These are phyloP conservation scores for Sarcophaga carnaria DNA, from an alignment of 2,888 invertebrate species.

Conservation along the genomic window DNA sequence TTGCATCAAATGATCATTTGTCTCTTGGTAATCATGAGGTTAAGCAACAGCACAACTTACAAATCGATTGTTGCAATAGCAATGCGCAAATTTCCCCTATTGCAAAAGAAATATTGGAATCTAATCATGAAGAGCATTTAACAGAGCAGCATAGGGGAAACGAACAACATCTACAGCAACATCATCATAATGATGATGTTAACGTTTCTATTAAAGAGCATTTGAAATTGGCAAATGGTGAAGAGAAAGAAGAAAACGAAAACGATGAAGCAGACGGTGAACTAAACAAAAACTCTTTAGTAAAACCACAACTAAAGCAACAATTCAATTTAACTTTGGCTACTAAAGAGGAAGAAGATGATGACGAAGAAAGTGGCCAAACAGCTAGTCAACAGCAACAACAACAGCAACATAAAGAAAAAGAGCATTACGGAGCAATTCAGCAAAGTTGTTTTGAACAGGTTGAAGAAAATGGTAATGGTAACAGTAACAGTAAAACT, in stretches of 20 bases:
- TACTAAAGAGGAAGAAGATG: constrained; percentile 36
- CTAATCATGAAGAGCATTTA: neutral
- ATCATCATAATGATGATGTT: constrained; percentile 52
- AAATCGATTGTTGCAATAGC: constrained; percentile 51
- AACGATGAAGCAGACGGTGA: constrained; percentile 32
- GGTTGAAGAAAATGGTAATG: constrained; percentile 38
- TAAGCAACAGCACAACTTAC: constrained; percentile 53
- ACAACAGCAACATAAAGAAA: constrained; percentile 26
- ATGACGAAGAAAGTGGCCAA: constrained; percentile 72
- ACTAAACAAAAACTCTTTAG: too few species aligned
- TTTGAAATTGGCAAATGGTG: constrained; percentile 14
- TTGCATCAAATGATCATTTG: constrained; percentile 29
- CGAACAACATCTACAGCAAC: constrained; percentile 20
- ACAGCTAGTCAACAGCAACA: constrained; percentile 58
- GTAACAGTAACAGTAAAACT: constrained; percentile 65
- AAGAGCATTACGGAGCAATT: constrained; percentile 3
- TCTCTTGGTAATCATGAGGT: neutral
- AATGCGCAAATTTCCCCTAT: constrained; percentile 55
- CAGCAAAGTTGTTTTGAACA: constrained; percentile 17
- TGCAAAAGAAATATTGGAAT: constrained; percentile 39
- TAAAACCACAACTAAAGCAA: constrained; percentile 65
- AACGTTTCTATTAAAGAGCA: constrained; percentile 42
- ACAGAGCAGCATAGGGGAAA: constrained; percentile 51
- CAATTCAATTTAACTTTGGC: constrained; percentile 67
- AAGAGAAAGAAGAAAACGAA: constrained; percentile 33